Base-by-base conservation (phyloP, 1,140 invertebrate genomes). In the Tetragnatha versicolor region DNA sequence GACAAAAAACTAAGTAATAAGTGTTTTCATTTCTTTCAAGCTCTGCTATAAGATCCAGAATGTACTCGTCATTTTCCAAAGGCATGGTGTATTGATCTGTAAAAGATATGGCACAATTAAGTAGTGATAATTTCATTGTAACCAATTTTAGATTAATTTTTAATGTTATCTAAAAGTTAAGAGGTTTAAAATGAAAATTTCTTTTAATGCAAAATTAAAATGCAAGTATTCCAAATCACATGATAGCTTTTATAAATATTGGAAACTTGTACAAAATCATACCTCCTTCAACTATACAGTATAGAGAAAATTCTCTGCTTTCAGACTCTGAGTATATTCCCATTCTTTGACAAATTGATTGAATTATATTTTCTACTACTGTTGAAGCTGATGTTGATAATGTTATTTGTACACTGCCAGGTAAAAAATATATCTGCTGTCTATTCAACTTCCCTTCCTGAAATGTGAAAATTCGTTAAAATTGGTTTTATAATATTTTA, bases 261-360 rank as follows among this genome's bases (percentile, higher is more conserved):
- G 22, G 14, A 20, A 47, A 47, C 45, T 0, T 6, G 22, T 47
- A 6, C 17, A 17, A n/a, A n/a, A n/a, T n/a, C n/a, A 20, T 60
- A 79, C 76, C 76, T 68, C 76, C 76, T 79, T 79, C 76, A 31
- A 79, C 65, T 10, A 79, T 79, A 37, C 76, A 79, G 31, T 79
- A 79, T 9, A 79, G 10, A 3, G 76, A 79, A 47, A 69, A 79
- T 45, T 79, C 76, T 45, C 27, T 49, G 42, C 29, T 58, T n/a
- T 79, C 65, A 2, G 42, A 3, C 27, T 69, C 76, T 31, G 42
- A n/a, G 12, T 22, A 29, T 20, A 79, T 79, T 25, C 76, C 63
- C 63, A 79, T 68, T 22, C 60, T 69, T 6, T 17, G 27, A n/a
- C 76, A 33, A 7, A 79, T 45, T 0, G 25, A 45, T 22, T 35